phyloP scores from a whole-genome alignment of 2,797 vertebrate species.

The Macropus fuliginosus region DNA sequence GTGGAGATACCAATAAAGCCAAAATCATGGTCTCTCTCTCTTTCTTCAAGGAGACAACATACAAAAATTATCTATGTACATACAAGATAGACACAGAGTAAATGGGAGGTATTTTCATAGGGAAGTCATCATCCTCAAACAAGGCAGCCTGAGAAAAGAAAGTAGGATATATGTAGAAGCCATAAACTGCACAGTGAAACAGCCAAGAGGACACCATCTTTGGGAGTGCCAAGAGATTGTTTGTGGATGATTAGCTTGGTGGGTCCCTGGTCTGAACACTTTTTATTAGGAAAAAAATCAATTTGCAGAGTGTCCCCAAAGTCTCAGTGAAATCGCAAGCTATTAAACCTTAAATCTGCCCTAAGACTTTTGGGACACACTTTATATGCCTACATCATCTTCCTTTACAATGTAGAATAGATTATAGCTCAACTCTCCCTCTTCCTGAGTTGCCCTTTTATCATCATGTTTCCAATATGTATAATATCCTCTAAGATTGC shows the following conservation, averaged over 20 bases:
- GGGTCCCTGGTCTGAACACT: not conserved
- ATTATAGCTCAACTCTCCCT: not conserved
- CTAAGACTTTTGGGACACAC: not conserved
- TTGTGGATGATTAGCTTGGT: not conserved
- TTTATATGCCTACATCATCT: not conserved
- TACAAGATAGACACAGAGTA: not conserved
- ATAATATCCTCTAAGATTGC: not conserved
- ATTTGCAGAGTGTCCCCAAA: not conserved
- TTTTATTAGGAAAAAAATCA: not conserved
- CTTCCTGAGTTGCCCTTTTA: not conserved
- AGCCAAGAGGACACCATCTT: not conserved
- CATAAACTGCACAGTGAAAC: not conserved
- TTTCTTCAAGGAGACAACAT: not conserved
- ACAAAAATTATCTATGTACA: not conserved
- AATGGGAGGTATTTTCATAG: not conserved
- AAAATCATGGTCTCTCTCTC: not conserved
- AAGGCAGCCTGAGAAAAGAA: not conserved
- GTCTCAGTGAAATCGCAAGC: not conserved
- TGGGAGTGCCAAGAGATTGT: not conserved
- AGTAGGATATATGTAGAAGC: not conserved
- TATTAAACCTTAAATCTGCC: not conserved
- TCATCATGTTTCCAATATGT: not conserved
- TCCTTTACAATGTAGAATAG: not conserved
- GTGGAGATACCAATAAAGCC: not conserved
- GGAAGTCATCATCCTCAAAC: not conserved